A percentile compares a stretch with the other conserved stretches of the same genome.
These are phyloP conservation scores for Hydropsyche betteni DNA, from an alignment of 2,888 invertebrate genomes.

Conservation along the genomic window DNA sequence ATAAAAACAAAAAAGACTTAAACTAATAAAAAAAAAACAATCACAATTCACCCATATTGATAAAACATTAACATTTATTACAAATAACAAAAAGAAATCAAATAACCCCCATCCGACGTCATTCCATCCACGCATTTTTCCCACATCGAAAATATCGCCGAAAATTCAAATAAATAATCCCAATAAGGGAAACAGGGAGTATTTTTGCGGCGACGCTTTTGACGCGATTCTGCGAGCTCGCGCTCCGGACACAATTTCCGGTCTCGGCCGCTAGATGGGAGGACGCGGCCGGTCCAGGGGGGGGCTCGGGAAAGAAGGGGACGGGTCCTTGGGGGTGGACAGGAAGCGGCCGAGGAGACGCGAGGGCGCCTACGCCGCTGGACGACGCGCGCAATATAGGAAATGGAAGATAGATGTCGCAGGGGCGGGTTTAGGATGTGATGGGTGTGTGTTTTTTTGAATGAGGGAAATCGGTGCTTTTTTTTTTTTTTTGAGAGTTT, in stretches of 20 bases:
- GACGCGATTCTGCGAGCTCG: slow-evolving; percentile 43
- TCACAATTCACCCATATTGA: no score
- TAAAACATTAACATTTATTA: neutral
- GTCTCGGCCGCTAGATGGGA: slow-evolving; percentile 44
- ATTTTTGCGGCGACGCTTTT: neutral
- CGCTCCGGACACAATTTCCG: slow-evolving; percentile 50
- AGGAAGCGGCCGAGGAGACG: slow-evolving; percentile 18
- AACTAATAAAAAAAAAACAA: no score
- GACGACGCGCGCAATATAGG: slow-evolving; percentile 55
- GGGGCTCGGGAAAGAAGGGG: neutral
- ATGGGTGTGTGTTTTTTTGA: no score
- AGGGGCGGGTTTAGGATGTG: slow-evolving; percentile 51
- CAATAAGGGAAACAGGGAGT: no score
- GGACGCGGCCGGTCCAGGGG: slow-evolving; percentile 25
- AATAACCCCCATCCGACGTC: no score
- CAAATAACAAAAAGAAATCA: no score
- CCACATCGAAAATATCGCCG: no score
- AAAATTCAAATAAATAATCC: no score
- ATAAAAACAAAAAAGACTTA: no score
- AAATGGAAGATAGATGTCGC: slow-evolving; percentile 61
- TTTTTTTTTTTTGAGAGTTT: no score
- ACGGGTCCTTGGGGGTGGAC: neutral
- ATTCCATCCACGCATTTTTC: no score
- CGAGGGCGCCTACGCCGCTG: slow-evolving; percentile 22
- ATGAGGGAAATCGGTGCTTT: neutral